Conservation (phyloP, 2,113 vertebrate species). For the Mormyrus lacerda region DNA sequence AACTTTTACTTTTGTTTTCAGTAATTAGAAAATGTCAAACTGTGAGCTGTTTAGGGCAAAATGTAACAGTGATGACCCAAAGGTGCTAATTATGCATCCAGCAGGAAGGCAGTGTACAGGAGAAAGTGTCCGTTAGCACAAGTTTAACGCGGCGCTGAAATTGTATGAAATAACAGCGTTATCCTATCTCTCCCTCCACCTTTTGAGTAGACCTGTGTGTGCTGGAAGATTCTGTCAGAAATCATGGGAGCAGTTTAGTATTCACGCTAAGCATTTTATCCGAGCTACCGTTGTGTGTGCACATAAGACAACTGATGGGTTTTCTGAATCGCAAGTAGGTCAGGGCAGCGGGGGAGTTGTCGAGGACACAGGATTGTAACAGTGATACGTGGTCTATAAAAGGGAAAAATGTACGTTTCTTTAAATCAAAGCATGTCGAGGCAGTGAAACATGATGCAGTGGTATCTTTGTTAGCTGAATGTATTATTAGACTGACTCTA, state of each 20-base stretch:
- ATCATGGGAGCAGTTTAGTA: background rate
- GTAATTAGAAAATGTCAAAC: constrained; percentile 1
- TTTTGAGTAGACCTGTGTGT: background rate
- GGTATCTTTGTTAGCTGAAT: constrained; percentile 27
- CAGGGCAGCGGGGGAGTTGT: background rate
- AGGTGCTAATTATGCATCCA: background rate
- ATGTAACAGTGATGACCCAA: background rate
- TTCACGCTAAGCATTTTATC: background rate
- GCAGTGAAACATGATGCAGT: background rate
- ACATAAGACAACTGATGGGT: background rate
- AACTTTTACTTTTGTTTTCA: constrained; percentile 1
- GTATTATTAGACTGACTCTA: constrained; percentile 37
- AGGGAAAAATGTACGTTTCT: background rate
- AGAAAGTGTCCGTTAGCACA: background rate
- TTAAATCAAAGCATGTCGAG: background rate
- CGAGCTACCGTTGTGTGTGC: background rate
- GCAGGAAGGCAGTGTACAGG: background rate
- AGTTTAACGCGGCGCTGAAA: background rate
- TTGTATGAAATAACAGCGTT: background rate
- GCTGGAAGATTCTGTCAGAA: background rate
- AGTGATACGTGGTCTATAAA: background rate
- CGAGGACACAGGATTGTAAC: background rate
- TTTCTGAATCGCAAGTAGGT: background rate
- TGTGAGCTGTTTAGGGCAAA: constrained; percentile 3
- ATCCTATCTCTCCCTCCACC: background rate